These are phyloP conservation scores for Aurelia aurita complex sp. Pacific DNA, from an alignment of 30 jellyfish, hydroid and myxozoan species.

Conservation along the genomic window DNA sequence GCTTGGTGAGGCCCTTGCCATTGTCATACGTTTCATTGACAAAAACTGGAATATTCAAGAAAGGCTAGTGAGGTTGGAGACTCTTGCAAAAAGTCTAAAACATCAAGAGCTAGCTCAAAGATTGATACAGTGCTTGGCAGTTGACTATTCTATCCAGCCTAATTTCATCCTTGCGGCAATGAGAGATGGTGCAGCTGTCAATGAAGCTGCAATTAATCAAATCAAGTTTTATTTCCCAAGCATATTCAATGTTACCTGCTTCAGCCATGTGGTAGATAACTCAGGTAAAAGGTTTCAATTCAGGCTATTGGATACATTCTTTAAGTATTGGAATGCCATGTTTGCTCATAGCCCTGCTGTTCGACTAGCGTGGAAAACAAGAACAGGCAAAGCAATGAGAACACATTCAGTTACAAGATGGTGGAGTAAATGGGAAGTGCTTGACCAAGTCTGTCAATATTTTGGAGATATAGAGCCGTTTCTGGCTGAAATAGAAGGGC, in stretches of 20 bases:
- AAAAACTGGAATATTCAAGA: not conserved
- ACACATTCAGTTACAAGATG: not conserved
- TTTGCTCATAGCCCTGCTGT: constrained; percentile 1
- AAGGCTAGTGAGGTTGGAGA: constrained; percentile 4
- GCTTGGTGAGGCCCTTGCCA: constrained; percentile 13
- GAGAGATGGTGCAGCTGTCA: no score
- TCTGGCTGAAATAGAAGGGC: constrained; percentile 5
- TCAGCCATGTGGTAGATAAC: constrained; percentile 5
- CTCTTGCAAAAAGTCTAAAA: constrained; percentile 4
- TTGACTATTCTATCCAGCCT: not conserved
- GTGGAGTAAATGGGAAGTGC: constrained; percentile 10
- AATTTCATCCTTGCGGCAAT: constrained; percentile 1
- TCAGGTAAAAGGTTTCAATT: not conserved
- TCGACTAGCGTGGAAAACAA: constrained; percentile 1
- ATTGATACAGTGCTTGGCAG: constrained; percentile 7
- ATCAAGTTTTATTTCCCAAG: not conserved
- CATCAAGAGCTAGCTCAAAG: constrained; percentile 1
- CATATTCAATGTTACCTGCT: not conserved
- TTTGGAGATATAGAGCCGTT: not conserved
- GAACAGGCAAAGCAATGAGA: constrained; percentile 11
- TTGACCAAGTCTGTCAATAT: not conserved
- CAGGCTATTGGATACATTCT: not conserved
- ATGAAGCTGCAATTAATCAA: no score
- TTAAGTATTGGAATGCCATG: constrained; percentile 3
- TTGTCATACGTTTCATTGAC: constrained; percentile 2